Evolutionary conservation across 2,113 vertebrate species (phyloP).

Genomic region (Equus przewalskii): DNA sequence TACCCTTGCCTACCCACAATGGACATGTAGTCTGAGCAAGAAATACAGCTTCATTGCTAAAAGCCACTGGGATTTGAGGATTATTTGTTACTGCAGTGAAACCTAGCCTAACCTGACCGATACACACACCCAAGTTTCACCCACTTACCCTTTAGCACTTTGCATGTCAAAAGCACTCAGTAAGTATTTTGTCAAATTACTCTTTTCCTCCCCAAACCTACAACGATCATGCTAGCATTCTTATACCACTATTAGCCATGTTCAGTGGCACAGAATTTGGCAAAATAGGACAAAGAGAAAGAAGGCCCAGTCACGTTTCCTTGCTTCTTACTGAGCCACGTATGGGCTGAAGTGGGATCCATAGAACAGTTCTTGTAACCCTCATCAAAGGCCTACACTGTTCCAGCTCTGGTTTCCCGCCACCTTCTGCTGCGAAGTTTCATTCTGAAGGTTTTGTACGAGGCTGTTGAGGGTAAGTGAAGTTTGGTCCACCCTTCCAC

Average conservation of each 20-base stretch:
- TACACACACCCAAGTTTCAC: background rate
- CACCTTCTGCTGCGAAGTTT: background rate
- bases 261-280: background rate
- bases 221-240: background rate
- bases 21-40: background rate
- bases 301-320: background rate
- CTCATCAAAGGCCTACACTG: background rate
- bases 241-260: background rate
- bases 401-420: background rate
- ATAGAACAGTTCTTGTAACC: background rate
- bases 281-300: background rate
- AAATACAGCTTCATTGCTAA: background rate
- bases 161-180: background rate
- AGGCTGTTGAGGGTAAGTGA: background rate
- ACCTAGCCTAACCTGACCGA: background rate
- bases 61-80: background rate
- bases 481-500: background rate
- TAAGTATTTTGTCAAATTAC: background rate
- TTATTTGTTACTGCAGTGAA: background rate
- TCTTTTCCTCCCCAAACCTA: background rate
- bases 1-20: background rate
- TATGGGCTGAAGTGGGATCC: background rate
- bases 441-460: background rate
- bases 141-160: background rate
- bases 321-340: background rate